Percentiles rank a stretch among this genome's conserved stretches.
phyloP scores from a whole-genome alignment of 2,113 vertebrate genomes.

The Stegostoma tigrinum region DNA sequence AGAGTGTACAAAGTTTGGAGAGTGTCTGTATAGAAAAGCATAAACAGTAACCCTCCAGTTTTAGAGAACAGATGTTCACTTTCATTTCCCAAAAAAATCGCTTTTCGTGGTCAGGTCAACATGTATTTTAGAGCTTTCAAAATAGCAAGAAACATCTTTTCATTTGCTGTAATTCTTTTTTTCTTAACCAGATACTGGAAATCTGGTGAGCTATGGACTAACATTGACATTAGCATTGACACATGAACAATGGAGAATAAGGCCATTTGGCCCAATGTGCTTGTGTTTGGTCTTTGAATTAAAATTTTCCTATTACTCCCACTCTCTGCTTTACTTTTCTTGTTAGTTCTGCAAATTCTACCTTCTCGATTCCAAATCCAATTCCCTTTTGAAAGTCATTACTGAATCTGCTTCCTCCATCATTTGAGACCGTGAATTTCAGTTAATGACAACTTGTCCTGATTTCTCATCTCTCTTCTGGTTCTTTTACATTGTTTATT shows the following conservation, averaged over 20 bases:
- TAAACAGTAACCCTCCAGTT: background rate
- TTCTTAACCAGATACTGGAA: background rate
- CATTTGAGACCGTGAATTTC: background rate
- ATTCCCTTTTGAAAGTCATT: background rate
- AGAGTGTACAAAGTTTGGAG: conserved; percentile 1
- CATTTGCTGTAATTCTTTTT: background rate
- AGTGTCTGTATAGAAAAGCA: conserved; percentile 17
- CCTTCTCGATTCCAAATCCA: background rate
- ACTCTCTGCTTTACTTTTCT: background rate
- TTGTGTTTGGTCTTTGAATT: background rate
- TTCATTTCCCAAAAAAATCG: conserved; percentile 27
- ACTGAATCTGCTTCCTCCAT: background rate
- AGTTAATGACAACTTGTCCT: background rate
- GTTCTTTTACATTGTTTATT: background rate
- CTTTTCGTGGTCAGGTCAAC: conserved; percentile 20
- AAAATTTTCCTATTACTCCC: background rate
- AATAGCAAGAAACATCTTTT: background rate
- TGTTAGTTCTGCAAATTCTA: background rate
- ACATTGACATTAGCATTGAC: no score
- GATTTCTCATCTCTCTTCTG: background rate
- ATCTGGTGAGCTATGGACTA: background rate
- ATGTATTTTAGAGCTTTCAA: conserved; percentile 3
- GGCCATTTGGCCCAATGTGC: background rate
- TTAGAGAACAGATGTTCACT: conserved; percentile 29
- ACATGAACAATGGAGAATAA: background rate